Evolutionary conservation across 2,888 invertebrate species (phyloP).

Genomic region (Sinopyrophorus schimmeli): DNA sequence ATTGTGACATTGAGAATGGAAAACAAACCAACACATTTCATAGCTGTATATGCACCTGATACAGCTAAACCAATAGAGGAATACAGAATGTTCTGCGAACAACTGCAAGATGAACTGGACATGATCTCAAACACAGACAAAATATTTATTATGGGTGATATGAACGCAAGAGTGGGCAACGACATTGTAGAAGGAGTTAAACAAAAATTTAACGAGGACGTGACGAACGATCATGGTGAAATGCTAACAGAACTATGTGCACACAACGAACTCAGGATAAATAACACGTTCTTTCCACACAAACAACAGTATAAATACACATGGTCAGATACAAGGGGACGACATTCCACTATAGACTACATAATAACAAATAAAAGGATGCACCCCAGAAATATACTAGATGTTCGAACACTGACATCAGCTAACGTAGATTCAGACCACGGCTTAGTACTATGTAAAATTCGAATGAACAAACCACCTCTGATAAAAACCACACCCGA

Average conservation of each 20-base stretch:
- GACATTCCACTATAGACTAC: too few relatives aligned
- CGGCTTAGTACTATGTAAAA: constrained; percentile 3
- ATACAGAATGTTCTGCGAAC: neutral
- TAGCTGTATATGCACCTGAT: neutral
- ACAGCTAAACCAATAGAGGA: neutral
- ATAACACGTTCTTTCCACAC: too few relatives aligned
- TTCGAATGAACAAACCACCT: neutral
- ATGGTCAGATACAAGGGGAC: too few relatives aligned
- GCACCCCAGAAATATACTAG: neutral
- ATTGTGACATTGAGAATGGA: neutral
- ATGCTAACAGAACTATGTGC: too few relatives aligned
- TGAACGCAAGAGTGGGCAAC: too few relatives aligned
- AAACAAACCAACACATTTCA: neutral
- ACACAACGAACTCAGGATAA: too few relatives aligned
- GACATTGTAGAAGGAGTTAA: too few relatives aligned
- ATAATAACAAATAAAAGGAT: neutral
- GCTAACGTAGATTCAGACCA: neutral
- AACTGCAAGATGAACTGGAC: too few relatives aligned
- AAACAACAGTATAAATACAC: too few relatives aligned
- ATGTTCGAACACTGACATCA: constrained; percentile 1
- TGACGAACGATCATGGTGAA: too few relatives aligned
- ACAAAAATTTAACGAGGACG: too few relatives aligned
- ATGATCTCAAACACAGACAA: neutral
- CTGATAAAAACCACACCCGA: neutral
- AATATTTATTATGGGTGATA: too few relatives aligned